Base-by-base conservation (phyloP, 2,797 vertebrate species). In the Pyrocephalus nanus region DNA sequence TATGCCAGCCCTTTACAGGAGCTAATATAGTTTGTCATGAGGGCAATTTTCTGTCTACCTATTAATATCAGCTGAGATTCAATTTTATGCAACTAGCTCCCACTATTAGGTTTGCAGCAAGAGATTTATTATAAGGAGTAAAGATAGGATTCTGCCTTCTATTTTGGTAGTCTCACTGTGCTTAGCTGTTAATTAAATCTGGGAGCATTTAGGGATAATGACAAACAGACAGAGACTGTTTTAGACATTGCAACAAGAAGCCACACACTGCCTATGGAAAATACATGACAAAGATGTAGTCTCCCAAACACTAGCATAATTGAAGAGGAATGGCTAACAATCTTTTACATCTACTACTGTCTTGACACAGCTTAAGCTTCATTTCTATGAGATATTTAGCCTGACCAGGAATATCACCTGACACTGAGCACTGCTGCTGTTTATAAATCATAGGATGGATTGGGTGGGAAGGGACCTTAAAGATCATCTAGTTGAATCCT, bases 161-260 rank as follows among this genome's bases (percentile, higher is more conserved):
- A 87, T 91, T 95, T 95, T 73, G 64, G 91, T 88, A 92, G 62
- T 61, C 86, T 94, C 29, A 9, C 74, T 62, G 48, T 84, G 38
- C 88, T 92, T 85, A 95, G 90, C 80, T 95, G 80, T 88, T 96
- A 92, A 95, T 96, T 95, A 96, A 96, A 91, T 94, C 80, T 87
- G 70, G 78, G 90, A 94, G 88, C 79, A 93, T 2, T 2, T 13
- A 81, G 55, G 93, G 94, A 92, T 88, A 96, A 88, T 0, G 11
- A 66, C 30, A 67, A 88, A 54, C 18, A 45, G 62, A 86, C 61
- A 34, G 29, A 90, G 76, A 78, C 66, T 84, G 32, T 88, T 90
- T 94, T 90, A 94, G 87, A 89, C 53, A 40, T 50, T 66, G 43
- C 73, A 86, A 61, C 27, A 60, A 86, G 66, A 55, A 85, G 69